Percentiles rank a stretch among this genome's conserved stretches.
Conservation (phyloP, 2,797 vertebrate genomes). For the Sebastes wilsoni region DNA sequence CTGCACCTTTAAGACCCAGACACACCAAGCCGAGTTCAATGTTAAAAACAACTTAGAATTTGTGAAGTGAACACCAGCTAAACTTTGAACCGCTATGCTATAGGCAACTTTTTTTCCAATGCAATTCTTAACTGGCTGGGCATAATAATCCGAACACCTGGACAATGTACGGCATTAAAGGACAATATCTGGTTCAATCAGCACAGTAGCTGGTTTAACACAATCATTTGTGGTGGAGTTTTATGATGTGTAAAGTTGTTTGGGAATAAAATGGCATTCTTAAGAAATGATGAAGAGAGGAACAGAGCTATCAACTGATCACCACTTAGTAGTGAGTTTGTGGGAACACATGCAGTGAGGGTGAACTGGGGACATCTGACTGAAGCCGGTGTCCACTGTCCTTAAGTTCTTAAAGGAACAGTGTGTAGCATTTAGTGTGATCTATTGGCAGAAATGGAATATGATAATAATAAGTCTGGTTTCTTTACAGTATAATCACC, state of each 20-base stretch:
- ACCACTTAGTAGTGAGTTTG: too few species aligned
- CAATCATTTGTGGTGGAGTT: not conserved
- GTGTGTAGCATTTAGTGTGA: too few species aligned
- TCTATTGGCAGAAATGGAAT: too few species aligned
- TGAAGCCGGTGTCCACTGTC: too few species aligned
- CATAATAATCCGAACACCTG: not conserved
- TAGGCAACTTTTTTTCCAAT: not conserved
- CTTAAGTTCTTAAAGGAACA: too few species aligned
- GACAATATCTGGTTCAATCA: not conserved
- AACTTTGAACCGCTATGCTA: not conserved
- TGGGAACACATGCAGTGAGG: too few species aligned
- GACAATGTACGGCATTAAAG: not conserved
- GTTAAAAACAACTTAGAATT: not conserved
- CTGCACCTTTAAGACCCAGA: not conserved
- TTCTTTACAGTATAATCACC: too few species aligned
- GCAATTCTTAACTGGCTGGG: not conserved
- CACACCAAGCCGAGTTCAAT: not conserved
- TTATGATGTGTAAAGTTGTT: not conserved
- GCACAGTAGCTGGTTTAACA: not conserved
- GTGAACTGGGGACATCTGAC: too few species aligned
- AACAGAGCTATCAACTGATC: too few species aligned
- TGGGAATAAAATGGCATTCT: too few species aligned
- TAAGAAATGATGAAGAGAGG: too few species aligned
- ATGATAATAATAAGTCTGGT: rapidly evolving
- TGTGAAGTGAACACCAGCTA: not conserved